Evolutionary conservation across 53 echinoderm and acorn worm genomes (phyloP), one percentile per base, ranked within the genome.

Genomic region (Echinarachnius parma): DNA sequence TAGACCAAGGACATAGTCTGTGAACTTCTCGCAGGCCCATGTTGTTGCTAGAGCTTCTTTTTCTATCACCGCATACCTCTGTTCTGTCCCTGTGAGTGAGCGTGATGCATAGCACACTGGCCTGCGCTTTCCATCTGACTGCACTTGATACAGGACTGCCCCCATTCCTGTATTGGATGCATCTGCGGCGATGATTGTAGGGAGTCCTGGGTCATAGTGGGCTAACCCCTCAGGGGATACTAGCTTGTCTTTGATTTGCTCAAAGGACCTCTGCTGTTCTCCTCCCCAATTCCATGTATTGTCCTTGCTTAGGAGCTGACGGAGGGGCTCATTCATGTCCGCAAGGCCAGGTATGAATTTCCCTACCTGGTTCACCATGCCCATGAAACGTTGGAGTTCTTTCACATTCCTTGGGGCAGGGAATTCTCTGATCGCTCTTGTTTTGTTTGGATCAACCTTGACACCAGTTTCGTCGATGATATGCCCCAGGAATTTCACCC

Each of bases 341-440:
- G 89, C 77, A 0, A 88, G 25, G 4, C 33, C 21, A 24, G 80
- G 80, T 18, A 80, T 58, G 50, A 88, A 88, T 45, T 88, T 88
- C 4, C 76, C 83, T 20, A 84, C 46, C 19, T 89, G 84, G 4
- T 84, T 84, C 4, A 76, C 83, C 83, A 88, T 88, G 11, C 80
- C 80, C 63, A 83, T 62, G 60, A 88, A 88, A 14, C 80, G 42
- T 28, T 54, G 76, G 1, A 80, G 46, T 25, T 89, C 89, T 15
- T 58, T 74, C 14, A 84, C 22, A 35, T 62, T 78, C 15, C 60
- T 79, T 16, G 80, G 88, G 30, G 24, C 48, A 0, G 74, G 79
- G 52, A 79, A 78, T 7, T 75, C 29, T 3, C 33, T 36, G 20
- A 83, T 88, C 8, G 76, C 88, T 59, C 44, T 27, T 21, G 49